Percentiles rank a stretch among this genome's conserved stretches.
These are phyloP conservation scores for Stigmatopora nigra DNA, from an alignment of 2,113 vertebrate species.

Conservation along the genomic window DNA sequence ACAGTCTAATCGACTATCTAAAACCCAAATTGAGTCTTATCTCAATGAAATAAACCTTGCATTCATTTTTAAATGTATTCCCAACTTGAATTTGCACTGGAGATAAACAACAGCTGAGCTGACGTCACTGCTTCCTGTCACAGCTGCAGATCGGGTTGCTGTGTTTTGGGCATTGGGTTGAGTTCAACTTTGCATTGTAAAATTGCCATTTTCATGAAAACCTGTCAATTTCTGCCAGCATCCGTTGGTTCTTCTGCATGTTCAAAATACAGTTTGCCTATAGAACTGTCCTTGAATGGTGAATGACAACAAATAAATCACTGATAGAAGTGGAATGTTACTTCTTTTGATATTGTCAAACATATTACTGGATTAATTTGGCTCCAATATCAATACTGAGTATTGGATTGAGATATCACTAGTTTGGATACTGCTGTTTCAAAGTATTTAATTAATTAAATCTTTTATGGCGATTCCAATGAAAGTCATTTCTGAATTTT, in stretches of 20 bases:
- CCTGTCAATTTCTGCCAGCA: background rate
- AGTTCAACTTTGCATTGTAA: conserved; percentile 9
- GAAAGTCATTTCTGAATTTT: no score
- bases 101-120: conserved; percentile 12
- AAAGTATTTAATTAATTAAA: no score
- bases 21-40: background rate
- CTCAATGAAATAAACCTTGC: background rate
- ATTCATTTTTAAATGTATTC: conserved; percentile 27
- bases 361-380: background rate
- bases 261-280: background rate
- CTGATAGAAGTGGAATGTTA: background rate
- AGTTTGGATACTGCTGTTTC: no score
- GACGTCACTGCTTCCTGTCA: conserved; percentile 53
- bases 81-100: conserved; percentile 5
- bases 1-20: background rate
- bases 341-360: background rate
- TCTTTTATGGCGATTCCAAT: no score
- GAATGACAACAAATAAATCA: background rate
- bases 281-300: background rate
- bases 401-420: no score
- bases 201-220: background rate
- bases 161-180: conserved; percentile 16
- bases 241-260: background rate
- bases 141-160: conserved; percentile 4
- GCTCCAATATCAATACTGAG: no score